Evolutionary conservation across 2,113 vertebrate genomes (phyloP).

Genomic region (Colius striatus): DNA sequence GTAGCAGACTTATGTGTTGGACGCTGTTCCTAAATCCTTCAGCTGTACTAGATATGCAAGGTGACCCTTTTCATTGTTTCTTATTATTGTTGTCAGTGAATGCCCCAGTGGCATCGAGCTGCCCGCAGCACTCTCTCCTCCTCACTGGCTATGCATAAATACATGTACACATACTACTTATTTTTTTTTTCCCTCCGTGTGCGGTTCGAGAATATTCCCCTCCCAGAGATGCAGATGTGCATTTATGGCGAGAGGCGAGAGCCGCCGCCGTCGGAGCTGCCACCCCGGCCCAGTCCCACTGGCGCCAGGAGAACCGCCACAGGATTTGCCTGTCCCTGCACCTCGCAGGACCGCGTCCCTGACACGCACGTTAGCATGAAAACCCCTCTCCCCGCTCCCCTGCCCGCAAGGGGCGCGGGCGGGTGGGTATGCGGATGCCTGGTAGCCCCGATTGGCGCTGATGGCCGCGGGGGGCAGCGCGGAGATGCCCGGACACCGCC

Average conservation of each 20-base stretch:
- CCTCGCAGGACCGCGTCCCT: neutral
- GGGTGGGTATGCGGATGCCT: neutral
- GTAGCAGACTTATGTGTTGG: rapidly evolving
- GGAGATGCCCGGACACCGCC: neutral
- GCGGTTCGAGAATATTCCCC: neutral
- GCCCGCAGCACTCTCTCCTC: rapidly evolving
- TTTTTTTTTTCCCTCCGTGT: rapidly evolving
- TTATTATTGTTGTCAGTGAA: too few relatives aligned
- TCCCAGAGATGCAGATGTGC: neutral
- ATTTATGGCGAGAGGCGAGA: neutral
- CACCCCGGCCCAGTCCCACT: neutral
- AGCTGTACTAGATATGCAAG: neutral
- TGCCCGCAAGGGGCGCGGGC: neutral
- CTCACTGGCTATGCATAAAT: rapidly evolving
- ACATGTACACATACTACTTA: rapidly evolving
- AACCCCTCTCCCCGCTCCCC: too few relatives aligned
- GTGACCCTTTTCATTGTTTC: rapidly evolving
- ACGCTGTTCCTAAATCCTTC: neutral
- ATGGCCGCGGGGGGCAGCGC: neutral
- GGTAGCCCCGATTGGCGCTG: neutral
- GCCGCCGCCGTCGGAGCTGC: neutral
- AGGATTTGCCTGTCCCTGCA: rapidly evolving
- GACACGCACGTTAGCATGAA: neutral
- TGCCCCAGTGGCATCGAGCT: neutral
- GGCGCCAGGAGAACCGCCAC: neutral